Evolutionary conservation across 2,888 invertebrate species (phyloP).

Genomic region (Digitonthophagus gazella): DNA sequence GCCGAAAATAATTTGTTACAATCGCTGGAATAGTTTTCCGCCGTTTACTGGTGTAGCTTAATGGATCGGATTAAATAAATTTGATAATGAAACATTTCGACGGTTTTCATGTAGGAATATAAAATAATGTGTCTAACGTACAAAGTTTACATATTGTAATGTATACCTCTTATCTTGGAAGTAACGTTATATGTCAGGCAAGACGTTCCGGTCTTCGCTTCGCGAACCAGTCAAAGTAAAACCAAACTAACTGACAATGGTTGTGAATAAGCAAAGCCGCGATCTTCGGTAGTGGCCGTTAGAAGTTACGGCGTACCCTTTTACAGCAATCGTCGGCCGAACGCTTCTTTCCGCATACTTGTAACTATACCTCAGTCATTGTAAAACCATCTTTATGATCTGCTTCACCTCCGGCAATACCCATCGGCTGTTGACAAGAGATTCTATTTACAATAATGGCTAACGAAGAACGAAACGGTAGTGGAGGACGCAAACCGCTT

Average conservation of each 20-base stretch:
- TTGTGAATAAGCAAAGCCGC: neutral
- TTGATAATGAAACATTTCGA: neutral
- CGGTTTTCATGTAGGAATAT: neutral
- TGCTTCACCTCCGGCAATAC: slow-evolving; percentile 30
- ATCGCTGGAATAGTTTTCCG: slow-evolving; percentile 5
- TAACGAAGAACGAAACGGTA: neutral
- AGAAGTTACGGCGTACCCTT: slow-evolving; percentile 12
- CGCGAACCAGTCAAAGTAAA: neutral
- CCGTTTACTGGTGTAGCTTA: slow-evolving; percentile 4
- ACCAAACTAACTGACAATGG: neutral
- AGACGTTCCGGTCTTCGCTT: neutral
- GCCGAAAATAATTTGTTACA: slow-evolving; percentile 15
- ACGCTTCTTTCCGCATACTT: slow-evolving; percentile 10
- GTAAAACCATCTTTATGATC: slow-evolving; percentile 2
- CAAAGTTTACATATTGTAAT: neutral
- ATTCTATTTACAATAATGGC: slow-evolving; percentile 35
- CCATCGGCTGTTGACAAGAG: slow-evolving; percentile 32
- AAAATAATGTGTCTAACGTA: neutral
- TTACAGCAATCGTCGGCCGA: slow-evolving; percentile 4
- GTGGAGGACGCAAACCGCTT: neutral
- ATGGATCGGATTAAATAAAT: slow-evolving; percentile 6
- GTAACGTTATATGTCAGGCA: neutral
- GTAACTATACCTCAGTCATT: slow-evolving; percentile 3
- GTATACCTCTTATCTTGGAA: neutral
- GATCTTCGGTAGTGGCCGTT: slow-evolving; percentile 14